These are phyloP conservation scores for Stigmatopora argus DNA, from an alignment of 2,113 vertebrate genomes.

Conservation along the genomic window DNA sequence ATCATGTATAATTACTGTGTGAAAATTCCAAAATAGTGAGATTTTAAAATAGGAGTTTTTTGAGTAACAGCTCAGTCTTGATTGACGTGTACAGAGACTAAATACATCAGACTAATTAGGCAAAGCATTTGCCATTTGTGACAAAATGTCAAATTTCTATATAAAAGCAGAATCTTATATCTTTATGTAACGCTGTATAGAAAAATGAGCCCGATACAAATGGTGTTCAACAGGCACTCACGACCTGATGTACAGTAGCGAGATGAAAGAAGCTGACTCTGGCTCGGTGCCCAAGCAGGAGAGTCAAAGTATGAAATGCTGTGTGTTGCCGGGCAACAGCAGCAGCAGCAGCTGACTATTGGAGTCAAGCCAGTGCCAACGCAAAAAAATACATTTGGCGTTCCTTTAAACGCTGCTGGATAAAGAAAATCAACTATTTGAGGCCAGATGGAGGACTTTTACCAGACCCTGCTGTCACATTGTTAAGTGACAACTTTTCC, in stretches of 20 bases:
- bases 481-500: background rate
- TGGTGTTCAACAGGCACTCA: conserved; percentile 2
- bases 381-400: conserved; percentile 63
- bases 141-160: background rate
- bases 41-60: conserved; percentile 4
- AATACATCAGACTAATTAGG: background rate
- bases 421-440: conserved; percentile 9
- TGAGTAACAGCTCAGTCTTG: background rate
- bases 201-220: conserved; percentile 6
- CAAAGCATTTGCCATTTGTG: background rate
- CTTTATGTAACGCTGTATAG: background rate
- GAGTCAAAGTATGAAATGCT: conserved; percentile 69
- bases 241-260: conserved; percentile 18
- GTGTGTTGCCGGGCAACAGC: conserved; percentile 77
- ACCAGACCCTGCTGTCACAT: background rate
- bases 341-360: conserved; percentile 66
- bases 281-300: conserved; percentile 52
- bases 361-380: conserved; percentile 61
- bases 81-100: background rate
- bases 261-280: conserved; percentile 55
- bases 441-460: background rate
- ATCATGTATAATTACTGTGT: too few species aligned
- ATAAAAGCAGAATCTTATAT: background rate
- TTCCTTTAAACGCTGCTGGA: conserved; percentile 35
- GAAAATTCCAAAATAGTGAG: too few species aligned